Evolutionary conservation across 2,797 vertebrate genomes (phyloP), one percentile per base, ranked within the genome.

Genomic region (Phrynocephalus vlangalii): DNA sequence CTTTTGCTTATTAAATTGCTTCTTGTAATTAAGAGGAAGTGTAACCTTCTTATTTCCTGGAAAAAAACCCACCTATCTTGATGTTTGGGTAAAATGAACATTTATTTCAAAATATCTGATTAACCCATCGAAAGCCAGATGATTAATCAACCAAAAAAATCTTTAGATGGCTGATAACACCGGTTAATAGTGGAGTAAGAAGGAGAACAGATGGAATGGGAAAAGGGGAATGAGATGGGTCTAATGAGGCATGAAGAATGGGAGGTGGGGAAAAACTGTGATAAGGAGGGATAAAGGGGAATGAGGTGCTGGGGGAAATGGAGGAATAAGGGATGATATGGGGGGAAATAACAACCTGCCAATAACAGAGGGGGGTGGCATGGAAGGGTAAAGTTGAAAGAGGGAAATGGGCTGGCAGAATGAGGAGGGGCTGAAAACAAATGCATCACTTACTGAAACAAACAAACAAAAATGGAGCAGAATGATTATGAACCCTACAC

Each of bases 201-300:
- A 20, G 84, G 67, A 60, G 66, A 50, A 33, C 86, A 82, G 79
- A 87, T 77, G 70, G 50, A 71, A 48, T 82, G 71, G n/a, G 50
- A n/a, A 52, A 76, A 67, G 13, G 33, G 26, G 52, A 79, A 79
- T 72, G 75, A 71, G 71, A 63, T 82, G 60, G 72, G 7, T 68
- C 78, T 81, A 85, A 85, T 79, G 85, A 80, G 77, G 67, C 71
- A 87, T 82, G 79, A 87, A 67, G 60, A 68, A 68, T 68, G 44
- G 70, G 26, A 82, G 33, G 13, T 67, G 71, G 71, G 38, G 38
- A 38, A 82, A 68, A 68, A 28, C 52, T 75, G 30, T 75, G 26
- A 75, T 71, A 24, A 79, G 48, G 56, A 87, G 38, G 33, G 22
- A 63, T 63, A 8, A 75, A 82, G 13, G 11, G 66, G n/a, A 18